Base-by-base conservation (phyloP, 2,113 vertebrate genomes). In the Gopherus evgoodei region DNA sequence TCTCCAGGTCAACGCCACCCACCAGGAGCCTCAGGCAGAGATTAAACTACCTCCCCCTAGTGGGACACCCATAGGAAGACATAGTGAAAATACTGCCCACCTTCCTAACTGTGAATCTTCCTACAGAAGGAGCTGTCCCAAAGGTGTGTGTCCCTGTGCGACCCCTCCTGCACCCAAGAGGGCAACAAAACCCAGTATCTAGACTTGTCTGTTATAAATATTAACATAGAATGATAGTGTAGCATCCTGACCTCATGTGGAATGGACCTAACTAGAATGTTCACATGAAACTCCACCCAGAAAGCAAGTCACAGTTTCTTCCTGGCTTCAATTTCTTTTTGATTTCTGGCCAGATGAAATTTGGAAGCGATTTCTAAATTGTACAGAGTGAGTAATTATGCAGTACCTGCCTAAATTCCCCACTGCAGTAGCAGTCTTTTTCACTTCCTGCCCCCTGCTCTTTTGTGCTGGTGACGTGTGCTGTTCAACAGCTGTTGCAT, bases 81-180 rank as follows among this genome's bases (percentile, higher is more conserved):
- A 27, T 0, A 21, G 16, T 2, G 52, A n/a, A 83, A 2, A 84
- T 56, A 6, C 24, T 24, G 35, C 0, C 0, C 1, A 42, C 35
- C 38, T 57, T 89, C 42, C n/a, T 31, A 42, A 81, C 29, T 79
- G 22, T 16, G 44, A 78, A 27, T 78, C 24, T 47, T 16, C 44
- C 75, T 47, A 16, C 5, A 25, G 75, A 78, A 47, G 75, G 24
- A 47, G 13, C 11, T 47, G 19, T 24, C 9, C 3, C 35, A 38
- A 22, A 44, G 65, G 6, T 14, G 13, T 69, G 8, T n/a, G 31
- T n/a, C 42, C n/a, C 12, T 21, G n/a, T 1, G 1, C 0, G 0
- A 65, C 14, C 8, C 8, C 44, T 35, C 13, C 27, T n/a, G 29
- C n/a, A 10, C 17, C 4, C n/a, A 5, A n/a, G 17, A 8, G 3